A percentile compares a stretch with the other conserved stretches of the same genome.
phyloP scores from a whole-genome alignment of 2,113 vertebrate species.

The Nibea albiflora region DNA sequence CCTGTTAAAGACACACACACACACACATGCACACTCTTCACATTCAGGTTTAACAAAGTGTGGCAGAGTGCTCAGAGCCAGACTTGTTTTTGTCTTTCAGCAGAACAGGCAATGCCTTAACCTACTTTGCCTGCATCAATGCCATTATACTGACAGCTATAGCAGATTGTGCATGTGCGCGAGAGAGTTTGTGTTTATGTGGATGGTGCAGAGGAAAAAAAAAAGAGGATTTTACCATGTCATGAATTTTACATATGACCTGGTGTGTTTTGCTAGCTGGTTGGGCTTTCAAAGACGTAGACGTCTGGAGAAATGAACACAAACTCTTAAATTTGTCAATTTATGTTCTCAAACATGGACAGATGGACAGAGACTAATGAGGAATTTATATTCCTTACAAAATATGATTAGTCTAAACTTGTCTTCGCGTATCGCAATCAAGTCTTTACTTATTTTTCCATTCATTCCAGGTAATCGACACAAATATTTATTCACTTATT shows the following conservation, averaged over 20 bases:
- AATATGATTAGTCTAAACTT: background rate
- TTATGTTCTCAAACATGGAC: background rate
- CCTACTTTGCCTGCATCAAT: slow-evolving; percentile 77
- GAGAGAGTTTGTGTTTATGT: slow-evolving; percentile 15
- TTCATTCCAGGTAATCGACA: background rate
- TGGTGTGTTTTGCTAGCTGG: slow-evolving; percentile 53
- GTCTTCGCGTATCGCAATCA: background rate
- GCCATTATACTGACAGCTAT: slow-evolving; percentile 73
- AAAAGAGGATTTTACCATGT: slow-evolving; percentile 52
- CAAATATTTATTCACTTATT: too few species aligned
- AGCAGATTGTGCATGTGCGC: slow-evolving; percentile 40
- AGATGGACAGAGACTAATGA: background rate
- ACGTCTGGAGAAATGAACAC: slow-evolving; percentile 40
- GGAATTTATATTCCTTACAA: background rate
- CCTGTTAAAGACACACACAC: slow-evolving; percentile 11
- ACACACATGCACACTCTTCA: slow-evolving; percentile 11
- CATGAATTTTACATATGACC: slow-evolving; percentile 74
- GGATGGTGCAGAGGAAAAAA: slow-evolving; percentile 25
- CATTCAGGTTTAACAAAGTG: slow-evolving; percentile 43
- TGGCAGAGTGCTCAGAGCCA: slow-evolving; percentile 51
- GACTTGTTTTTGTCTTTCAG: slow-evolving; percentile 77
- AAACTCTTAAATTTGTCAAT: background rate
- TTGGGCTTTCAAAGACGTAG: slow-evolving; percentile 28
- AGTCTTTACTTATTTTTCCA: background rate
- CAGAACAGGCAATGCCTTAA: slow-evolving; percentile 76